These are phyloP conservation scores for Archivesica marissinica DNA, from an alignment of 1,140 invertebrate species.

Conservation along the genomic window DNA sequence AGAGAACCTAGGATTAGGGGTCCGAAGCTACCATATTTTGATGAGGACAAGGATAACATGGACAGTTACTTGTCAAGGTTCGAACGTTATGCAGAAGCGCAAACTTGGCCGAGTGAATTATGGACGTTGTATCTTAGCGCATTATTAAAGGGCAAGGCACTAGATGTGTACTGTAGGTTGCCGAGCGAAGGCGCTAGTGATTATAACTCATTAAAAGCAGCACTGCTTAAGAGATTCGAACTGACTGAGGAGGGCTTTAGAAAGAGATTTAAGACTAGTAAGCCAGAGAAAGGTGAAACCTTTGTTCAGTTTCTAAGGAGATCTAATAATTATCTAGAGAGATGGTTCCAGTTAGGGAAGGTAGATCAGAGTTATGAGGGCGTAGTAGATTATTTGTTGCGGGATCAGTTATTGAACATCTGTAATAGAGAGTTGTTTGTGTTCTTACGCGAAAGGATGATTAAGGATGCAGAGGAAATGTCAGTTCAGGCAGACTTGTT, in stretches of 20 bases:
- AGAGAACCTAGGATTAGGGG: too few species aligned
- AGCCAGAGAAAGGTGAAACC: conserved; percentile 64
- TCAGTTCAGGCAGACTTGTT: conserved; percentile 54
- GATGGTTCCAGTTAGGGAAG: conserved; percentile 30
- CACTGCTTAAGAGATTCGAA: conserved; percentile 65
- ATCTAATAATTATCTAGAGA: conserved; percentile 1
- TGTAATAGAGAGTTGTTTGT: conserved; percentile 19
- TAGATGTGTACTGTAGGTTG: conserved; percentile 65
- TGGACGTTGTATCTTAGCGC: conserved; percentile 63
- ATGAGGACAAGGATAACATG: conserved; percentile 64
- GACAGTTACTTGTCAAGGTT: conserved; percentile 51
- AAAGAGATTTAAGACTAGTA: conserved; percentile 43
- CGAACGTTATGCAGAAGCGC: conserved; percentile 55
- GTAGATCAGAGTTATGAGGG: not conserved
- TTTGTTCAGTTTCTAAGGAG: conserved; percentile 18
- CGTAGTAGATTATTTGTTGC: conserved; percentile 11
- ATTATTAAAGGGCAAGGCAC: conserved; percentile 61
- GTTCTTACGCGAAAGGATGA: conserved; percentile 36
- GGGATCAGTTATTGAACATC: conserved; percentile 37
- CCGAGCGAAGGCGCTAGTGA: conserved; percentile 53
- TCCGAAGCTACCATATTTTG: conserved; percentile 61
- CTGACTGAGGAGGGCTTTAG: conserved; percentile 66
- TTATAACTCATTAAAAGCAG: conserved; percentile 63
- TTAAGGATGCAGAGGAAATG: conserved; percentile 48
- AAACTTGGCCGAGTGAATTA: conserved; percentile 14